These are phyloP conservation scores for Hylaea fasciaria DNA, from an alignment of 2,888 invertebrate genomes.

Conservation along the genomic window DNA sequence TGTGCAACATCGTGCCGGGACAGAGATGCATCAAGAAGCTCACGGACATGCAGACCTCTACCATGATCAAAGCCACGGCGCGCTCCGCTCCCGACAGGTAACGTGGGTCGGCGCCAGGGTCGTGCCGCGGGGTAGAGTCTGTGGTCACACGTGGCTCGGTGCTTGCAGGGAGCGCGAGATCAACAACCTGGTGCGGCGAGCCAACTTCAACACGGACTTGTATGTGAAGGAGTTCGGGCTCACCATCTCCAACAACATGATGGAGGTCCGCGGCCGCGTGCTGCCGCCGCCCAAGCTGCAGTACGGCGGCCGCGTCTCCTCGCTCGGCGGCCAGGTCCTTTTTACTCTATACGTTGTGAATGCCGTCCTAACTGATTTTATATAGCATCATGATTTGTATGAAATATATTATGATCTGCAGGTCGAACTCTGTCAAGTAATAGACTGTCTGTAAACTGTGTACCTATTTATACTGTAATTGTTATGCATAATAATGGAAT, in stretches of 20 bases:
- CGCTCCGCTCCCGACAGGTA: constrained; percentile 94
- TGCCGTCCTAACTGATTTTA: too few species aligned
- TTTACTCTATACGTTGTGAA: constrained; percentile 4
- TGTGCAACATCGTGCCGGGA: constrained; percentile 99
- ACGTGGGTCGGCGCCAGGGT: not conserved
- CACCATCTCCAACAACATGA: constrained; percentile 99
- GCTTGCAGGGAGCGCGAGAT: constrained; percentile 95
- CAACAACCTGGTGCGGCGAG: constrained; percentile 97
- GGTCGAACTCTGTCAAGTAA: too few species aligned
- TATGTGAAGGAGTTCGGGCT: constrained; percentile 99
- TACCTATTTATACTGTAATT: too few species aligned
- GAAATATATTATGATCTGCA: too few species aligned
- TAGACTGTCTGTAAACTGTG: too few species aligned
- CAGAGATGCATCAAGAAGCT: constrained; percentile 99
- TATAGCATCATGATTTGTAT: too few species aligned
- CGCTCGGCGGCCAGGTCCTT: constrained; percentile 91
- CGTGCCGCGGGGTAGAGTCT: too few species aligned
- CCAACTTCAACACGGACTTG: constrained; percentile 99
- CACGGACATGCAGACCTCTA: constrained; percentile 99
- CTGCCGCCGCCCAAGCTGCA: constrained; percentile 99
- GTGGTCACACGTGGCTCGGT: too few species aligned
- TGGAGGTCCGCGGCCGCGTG: constrained; percentile 99
- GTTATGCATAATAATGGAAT: too few species aligned
- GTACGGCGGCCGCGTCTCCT: constrained; percentile 98
- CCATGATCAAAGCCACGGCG: constrained; percentile 99